Evolutionary conservation across 1,140 invertebrate genomes (phyloP).

Genomic region (Akabosia matsudoensis): DNA sequence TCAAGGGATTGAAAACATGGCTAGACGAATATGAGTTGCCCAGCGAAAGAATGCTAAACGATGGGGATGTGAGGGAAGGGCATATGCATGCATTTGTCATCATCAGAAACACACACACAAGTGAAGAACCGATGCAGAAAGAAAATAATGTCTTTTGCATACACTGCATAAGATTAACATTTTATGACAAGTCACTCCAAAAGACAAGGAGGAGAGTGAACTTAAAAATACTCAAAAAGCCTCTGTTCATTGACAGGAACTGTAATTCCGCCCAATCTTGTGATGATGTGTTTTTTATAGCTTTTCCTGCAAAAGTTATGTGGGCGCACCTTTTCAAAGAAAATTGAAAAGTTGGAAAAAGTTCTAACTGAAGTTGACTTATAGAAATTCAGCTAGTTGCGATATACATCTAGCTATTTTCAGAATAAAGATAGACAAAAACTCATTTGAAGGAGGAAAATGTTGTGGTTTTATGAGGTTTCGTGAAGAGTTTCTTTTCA

Average conservation of each 20-base stretch:
- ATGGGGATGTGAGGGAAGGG: background rate
- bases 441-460: too few relatives aligned
- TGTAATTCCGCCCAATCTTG: background rate
- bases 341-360: background rate
- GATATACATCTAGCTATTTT: too few relatives aligned
- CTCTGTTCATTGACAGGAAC: conserved; percentile 13
- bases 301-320: background rate
- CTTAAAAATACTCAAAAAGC: background rate
- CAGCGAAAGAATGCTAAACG: background rate
- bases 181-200: conserved; percentile 3
- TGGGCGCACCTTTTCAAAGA: background rate
- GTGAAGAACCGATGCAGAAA: background rate
- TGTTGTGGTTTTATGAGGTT: too few relatives aligned
- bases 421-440: too few relatives aligned
- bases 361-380: too few relatives aligned
- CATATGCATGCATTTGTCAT: conserved; percentile 20
- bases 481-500: too few relatives aligned
- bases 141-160: conserved; percentile 18
- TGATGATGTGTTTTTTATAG: background rate
- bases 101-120: background rate
- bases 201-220: background rate
- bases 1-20: background rate
- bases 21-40: background rate
- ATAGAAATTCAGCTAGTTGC: too few relatives aligned
- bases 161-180: background rate